phyloP scores from a whole-genome alignment of 2,113 vertebrate species.

The Rhinolophus ferrumequinum region DNA sequence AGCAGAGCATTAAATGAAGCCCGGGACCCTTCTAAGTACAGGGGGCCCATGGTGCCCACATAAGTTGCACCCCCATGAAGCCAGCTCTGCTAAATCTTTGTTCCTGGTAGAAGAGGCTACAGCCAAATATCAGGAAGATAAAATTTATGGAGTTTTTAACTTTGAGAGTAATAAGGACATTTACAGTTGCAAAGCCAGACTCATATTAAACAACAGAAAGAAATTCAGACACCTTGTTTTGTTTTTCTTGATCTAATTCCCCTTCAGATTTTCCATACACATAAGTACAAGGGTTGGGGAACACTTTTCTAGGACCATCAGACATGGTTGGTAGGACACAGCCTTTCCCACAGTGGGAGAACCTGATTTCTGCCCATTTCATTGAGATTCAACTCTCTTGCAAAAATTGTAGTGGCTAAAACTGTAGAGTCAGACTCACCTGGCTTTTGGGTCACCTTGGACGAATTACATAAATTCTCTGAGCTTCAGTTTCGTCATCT shows the following conservation, averaged over 20 bases:
- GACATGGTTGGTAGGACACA: not conserved
- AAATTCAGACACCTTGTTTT: not conserved
- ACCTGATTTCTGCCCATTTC: not conserved
- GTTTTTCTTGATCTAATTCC: not conserved
- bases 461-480: not conserved
- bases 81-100: not conserved
- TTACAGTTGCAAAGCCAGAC: not conserved
- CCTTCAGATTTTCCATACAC: not conserved
- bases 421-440: not conserved
- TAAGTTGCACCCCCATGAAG: too few species aligned
- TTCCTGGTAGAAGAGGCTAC: not conserved
- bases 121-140: not conserved
- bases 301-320: not conserved
- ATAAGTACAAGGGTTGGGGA: not conserved
- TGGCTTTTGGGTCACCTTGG: not conserved
- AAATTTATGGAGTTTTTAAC: not conserved
- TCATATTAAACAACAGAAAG: not conserved
- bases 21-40: not conserved
- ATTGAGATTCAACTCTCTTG: not conserved
- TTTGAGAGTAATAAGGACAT: not conserved
- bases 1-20: not conserved
- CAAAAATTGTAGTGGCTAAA: not conserved
- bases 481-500: not conserved
- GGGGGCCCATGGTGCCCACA: fast-evolving
- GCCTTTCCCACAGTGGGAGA: not conserved